Evolutionary conservation across 2,888 invertebrate species (phyloP).

Genomic region (Macaria liturata): DNA sequence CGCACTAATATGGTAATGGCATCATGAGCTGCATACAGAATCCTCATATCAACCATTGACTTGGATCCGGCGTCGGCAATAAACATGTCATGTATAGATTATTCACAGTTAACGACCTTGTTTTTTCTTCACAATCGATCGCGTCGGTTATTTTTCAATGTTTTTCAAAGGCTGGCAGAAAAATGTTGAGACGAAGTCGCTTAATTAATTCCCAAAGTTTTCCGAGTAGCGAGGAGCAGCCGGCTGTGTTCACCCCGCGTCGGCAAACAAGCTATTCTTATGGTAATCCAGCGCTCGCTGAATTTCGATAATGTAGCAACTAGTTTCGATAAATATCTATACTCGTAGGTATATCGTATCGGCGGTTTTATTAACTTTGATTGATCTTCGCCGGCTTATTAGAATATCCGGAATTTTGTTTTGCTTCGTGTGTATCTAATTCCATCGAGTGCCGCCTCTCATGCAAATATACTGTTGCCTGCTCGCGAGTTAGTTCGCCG

Average conservation of each 20-base stretch:
- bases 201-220: constrained; percentile 60
- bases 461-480: constrained; percentile 60
- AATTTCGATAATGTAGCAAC: constrained; percentile 45
- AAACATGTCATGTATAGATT: constrained; percentile 27
- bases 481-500: constrained; percentile 47
- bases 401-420: constrained; percentile 34
- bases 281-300: constrained; percentile 53
- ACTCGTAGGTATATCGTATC: constrained; percentile 18
- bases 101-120: constrained; percentile 34
- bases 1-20: constrained; percentile 57
- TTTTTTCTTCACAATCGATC: constrained; percentile 10
- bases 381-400: constrained; percentile 45
- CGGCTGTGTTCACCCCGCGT: constrained; percentile 43
- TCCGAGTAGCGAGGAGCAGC: constrained; percentile 35
- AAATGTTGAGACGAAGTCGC: constrained; percentile 25
- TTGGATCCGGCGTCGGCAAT: constrained; percentile 31
- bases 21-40: constrained; percentile 51
- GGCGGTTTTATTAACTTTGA: constrained; percentile 35
- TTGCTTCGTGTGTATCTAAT: constrained; percentile 47
- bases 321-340: constrained; percentile 45
- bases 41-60: constrained; percentile 36
- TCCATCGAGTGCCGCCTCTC: constrained; percentile 60
- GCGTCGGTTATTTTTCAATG: constrained; percentile 7
- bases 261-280: constrained; percentile 57
- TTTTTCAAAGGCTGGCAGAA: constrained; percentile 12